A percentile compares a stretch with the other conserved stretches of the same genome.
phyloP scores from a whole-genome alignment of 2,888 invertebrate species.

The Cerastis leucographa region DNA sequence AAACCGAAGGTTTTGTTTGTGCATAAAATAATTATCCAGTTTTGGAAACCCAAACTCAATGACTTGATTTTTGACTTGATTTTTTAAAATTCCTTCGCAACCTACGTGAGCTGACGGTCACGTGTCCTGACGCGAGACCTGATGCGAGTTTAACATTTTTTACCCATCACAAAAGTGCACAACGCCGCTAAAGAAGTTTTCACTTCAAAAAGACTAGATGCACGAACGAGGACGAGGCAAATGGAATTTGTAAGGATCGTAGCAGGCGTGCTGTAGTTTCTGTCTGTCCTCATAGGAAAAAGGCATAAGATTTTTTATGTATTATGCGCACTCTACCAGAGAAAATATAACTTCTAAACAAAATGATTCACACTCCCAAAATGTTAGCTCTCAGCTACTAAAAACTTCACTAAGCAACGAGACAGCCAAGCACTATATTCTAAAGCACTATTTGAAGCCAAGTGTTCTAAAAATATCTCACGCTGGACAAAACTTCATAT shows the following conservation, averaged over 20 bases:
- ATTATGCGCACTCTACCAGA: background rate
- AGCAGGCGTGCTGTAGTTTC: background rate
- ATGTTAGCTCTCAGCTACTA: background rate
- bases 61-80: too few relatives aligned
- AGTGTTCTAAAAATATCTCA: conserved; percentile 51
- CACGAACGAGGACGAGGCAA: background rate
- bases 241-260: background rate
- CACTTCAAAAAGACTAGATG: too few relatives aligned
- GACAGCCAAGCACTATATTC: conserved; percentile 29
- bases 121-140: too few relatives aligned
- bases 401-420: background rate
- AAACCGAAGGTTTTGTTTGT: too few relatives aligned
- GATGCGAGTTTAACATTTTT: too few relatives aligned
- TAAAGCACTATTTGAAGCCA: conserved; percentile 43
- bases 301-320: background rate
- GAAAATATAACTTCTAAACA: background rate
- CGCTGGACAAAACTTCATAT: conserved; percentile 63
- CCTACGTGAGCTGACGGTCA: too few relatives aligned
- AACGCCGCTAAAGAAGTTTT: too few relatives aligned
- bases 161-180: too few relatives aligned
- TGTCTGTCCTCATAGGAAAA: background rate
- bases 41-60: too few relatives aligned
- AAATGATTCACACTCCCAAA: conserved; percentile 5
- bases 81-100: too few relatives aligned
- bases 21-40: too few relatives aligned